Evolutionary conservation across 2,797 vertebrate genomes (phyloP).

Genomic region (Triplophysa yarkandensis): DNA sequence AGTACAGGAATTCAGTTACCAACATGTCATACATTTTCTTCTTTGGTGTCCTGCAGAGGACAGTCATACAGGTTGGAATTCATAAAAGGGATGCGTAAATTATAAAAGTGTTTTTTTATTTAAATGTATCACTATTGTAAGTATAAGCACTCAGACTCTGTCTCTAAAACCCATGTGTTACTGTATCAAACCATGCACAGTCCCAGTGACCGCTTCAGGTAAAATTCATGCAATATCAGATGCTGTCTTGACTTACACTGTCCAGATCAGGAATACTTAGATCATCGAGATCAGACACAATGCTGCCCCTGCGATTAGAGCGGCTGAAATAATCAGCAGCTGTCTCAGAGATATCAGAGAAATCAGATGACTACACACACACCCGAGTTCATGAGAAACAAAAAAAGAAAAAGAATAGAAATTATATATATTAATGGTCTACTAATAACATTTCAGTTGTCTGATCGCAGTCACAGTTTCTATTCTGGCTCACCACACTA

Average conservation of each 20-base stretch:
- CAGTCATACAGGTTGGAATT: no score
- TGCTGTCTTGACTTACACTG: constrained; percentile 81
- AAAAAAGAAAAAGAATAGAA: not conserved
- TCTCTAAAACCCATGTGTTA: not conserved
- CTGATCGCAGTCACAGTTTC: constrained; percentile 3
- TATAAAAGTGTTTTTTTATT: no score
- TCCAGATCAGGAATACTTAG: constrained; percentile 84
- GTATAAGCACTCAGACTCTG: not conserved
- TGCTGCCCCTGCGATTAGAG: constrained; percentile 88
- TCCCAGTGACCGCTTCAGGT: not conserved
- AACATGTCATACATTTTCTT: no score
- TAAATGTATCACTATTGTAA: no score
- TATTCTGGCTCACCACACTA: constrained; percentile 82
- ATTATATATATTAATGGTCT: not conserved
- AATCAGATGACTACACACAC: constrained; percentile 80
- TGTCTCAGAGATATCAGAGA: constrained; percentile 88
- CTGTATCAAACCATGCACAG: constrained; percentile 11
- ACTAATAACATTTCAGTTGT: constrained; percentile 13
- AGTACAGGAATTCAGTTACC: no score
- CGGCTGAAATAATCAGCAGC: constrained; percentile 96
- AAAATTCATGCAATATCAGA: constrained; percentile 45
- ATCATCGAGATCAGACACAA: constrained; percentile 91
- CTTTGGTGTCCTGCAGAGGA: no score
- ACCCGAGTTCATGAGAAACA: constrained; percentile 37
- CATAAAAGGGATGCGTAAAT: no score